Evolutionary conservation across 2,888 invertebrate species (phyloP).

Genomic region (Xestia rhomboidea): DNA sequence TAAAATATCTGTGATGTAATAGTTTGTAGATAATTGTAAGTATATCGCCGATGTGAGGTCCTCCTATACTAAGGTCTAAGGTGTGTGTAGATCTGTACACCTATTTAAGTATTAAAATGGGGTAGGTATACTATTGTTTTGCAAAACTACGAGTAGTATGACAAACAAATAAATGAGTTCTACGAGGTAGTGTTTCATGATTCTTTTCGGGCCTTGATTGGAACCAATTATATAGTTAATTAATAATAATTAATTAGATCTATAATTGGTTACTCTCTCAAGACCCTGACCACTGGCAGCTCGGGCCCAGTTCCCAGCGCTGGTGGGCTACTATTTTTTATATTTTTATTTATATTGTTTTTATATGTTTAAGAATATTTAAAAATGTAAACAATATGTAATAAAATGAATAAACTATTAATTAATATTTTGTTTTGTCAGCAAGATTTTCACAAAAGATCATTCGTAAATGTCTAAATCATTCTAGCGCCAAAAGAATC

Average conservation of each 20-base stretch:
- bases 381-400: too few species aligned
- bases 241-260: too few species aligned
- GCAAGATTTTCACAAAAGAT: neutral
- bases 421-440: neutral
- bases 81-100: constrained; percentile 39
- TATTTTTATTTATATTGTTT: too few species aligned
- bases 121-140: constrained; percentile 12
- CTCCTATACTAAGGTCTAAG: constrained; percentile 32
- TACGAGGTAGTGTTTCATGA: neutral
- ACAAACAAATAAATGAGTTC: neutral
- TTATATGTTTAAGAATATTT: too few species aligned
- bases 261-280: too few species aligned
- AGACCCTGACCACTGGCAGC: too few species aligned
- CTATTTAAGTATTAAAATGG: constrained; percentile 39
- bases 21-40: constrained; percentile 69
- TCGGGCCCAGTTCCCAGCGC: too few species aligned
- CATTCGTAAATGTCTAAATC: neutral
- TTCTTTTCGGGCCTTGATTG: neutral
- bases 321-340: too few species aligned
- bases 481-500: neutral
- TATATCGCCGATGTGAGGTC: constrained; percentile 51
- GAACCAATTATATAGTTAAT: neutral
- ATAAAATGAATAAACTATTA: too few species aligned
- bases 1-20: constrained; percentile 84
- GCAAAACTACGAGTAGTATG: constrained; percentile 8